phyloP scores from a whole-genome alignment of 2,113 vertebrate genomes.

The Merops nubicus region DNA sequence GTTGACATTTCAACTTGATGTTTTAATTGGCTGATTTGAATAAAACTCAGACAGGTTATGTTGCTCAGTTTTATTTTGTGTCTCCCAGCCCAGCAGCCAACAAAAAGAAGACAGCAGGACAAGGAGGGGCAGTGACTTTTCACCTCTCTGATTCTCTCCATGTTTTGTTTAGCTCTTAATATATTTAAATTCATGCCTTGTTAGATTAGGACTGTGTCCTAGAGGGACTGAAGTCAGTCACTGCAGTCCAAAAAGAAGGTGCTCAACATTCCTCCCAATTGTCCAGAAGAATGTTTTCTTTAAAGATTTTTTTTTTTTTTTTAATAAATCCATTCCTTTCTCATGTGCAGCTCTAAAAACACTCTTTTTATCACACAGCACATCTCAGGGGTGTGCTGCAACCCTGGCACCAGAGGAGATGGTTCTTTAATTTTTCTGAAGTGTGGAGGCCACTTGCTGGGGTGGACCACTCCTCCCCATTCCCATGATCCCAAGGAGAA shows the following conservation, averaged over 20 bases:
- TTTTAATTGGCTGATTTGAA: conserved; percentile 79
- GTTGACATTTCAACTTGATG: conserved; percentile 70
- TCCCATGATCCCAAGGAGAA: neutral
- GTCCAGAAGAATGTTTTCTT: neutral
- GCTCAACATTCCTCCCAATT: neutral
- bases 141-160: conserved; percentile 32
- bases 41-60: conserved; percentile 77
- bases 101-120: conserved; percentile 67
- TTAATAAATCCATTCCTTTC: neutral
- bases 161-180: conserved; percentile 64
- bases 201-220: conserved; percentile 45
- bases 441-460: neutral
- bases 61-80: conserved; percentile 54
- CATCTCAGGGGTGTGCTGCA: neutral
- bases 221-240: neutral
- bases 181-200: conserved; percentile 68
- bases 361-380: too few relatives aligned
- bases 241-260: neutral
- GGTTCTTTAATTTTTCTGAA: neutral
- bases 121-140: conserved; percentile 65
- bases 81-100: conserved; percentile 65
- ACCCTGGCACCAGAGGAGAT: neutral
- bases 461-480: neutral
- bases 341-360: neutral
- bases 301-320: neutral